Conservation (phyloP, 2,113 vertebrate species). For the Pteronura brasiliensis region DNA sequence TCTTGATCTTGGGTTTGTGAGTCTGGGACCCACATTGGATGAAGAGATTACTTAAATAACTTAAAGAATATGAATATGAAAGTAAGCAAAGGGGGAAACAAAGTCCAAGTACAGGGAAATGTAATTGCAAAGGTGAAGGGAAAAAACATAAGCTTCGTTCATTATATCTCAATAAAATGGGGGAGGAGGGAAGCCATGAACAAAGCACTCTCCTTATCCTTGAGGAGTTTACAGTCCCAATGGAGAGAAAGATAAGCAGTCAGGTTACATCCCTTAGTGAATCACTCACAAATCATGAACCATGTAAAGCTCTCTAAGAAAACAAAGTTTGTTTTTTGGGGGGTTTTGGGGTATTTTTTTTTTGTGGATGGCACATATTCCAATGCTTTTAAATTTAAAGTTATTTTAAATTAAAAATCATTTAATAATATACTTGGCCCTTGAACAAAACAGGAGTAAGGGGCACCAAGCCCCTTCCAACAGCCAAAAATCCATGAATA, state of each 20-base stretch:
- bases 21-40: background rate
- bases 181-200: background rate
- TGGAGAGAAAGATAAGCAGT: background rate
- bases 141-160: background rate
- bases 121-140: background rate
- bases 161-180: background rate
- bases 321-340: background rate
- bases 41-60: background rate
- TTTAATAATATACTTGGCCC: background rate
- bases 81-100: background rate
- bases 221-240: background rate
- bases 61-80: background rate
- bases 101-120: background rate
- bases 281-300: background rate
- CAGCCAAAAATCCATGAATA: background rate
- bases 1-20: background rate
- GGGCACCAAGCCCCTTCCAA: background rate
- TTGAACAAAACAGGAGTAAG: background rate
- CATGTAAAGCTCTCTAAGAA: background rate
- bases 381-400: background rate
- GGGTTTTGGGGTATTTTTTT: no score
- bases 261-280: fast-evolving
- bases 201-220: background rate
- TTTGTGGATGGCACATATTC: background rate
- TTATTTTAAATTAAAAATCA: background rate